Conservation (phyloP, 1,140 invertebrate genomes). For the Vanessa tameamea region DNA sequence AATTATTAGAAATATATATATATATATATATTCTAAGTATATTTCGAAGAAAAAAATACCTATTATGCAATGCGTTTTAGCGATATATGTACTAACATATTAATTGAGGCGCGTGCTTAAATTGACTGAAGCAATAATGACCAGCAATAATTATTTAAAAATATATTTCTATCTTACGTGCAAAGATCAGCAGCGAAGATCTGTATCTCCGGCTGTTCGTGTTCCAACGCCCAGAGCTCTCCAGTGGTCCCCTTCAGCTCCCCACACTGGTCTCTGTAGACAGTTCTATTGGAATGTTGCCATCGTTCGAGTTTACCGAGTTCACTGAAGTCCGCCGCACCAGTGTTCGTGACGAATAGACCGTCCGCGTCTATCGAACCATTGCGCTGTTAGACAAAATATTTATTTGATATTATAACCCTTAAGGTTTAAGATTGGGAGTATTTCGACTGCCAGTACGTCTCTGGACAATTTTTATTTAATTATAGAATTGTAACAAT, state of each 20-base stretch:
- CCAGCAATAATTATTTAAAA: no score
- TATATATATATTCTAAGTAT: no score
- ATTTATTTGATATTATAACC: no score
- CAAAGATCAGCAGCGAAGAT: conserved; percentile 87
- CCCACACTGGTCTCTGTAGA: conserved; percentile 82
- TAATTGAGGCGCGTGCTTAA: no score
- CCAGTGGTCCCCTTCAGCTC: conserved; percentile 86
- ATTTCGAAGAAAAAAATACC: no score
- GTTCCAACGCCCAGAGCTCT: conserved; percentile 87
- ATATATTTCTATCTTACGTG: conserved; percentile 63
- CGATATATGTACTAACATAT: no score
- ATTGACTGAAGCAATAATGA: no score
- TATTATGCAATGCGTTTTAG: no score
- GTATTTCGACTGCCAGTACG: no score
- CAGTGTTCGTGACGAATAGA: conserved; percentile 87
- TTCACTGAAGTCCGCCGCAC: conserved; percentile 82
- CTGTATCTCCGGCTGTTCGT: conserved; percentile 80
- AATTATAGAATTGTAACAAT: no score
- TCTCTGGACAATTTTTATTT: no score
- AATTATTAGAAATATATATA: no score
- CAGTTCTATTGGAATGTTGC: conserved; percentile 83
- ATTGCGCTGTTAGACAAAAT: conserved; percentile 82
- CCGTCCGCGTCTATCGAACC: conserved; percentile 86
- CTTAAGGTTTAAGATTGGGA: not conserved
- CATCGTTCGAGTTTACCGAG: conserved; percentile 85